Evolutionary conservation across 2,113 vertebrate species (phyloP), one percentile per base, ranked within the genome.

Genomic region (Campylomormyrus numenius): DNA sequence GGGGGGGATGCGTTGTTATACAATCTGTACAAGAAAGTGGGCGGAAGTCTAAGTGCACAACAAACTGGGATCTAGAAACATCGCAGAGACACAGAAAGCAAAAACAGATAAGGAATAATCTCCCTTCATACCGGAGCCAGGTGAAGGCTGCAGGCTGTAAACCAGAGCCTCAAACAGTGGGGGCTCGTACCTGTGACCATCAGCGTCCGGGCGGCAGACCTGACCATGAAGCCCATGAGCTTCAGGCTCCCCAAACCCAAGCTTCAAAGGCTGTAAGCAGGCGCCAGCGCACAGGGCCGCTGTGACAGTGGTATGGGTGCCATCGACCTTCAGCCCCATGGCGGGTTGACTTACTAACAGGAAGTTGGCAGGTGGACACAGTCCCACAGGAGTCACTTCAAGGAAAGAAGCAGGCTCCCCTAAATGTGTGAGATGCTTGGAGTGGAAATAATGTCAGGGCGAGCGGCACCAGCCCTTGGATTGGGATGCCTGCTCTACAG

Each of bases 401-500:
- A 80, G 35, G 15, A 11, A 66, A 66, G 58, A 66, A 10, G 2
- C 10, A 31, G 27, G 27, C 27, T 31, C 62, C 62, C 35, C 35
- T n/a, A 15, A 15, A 42, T 15, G 17, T 17, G 74, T 0, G 74
- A 42, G 4, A 15, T 39, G n/a, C 35, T 42, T 0, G 6, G 70
- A 39, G 84, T 88, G 45, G 91, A 46, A 45, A 11, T 74, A 90
- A 89, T 88, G 80, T 45, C 19, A 35, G 46, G 39, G 11, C 15
- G 3, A 19, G 31, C 5, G 5, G 13, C 15, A 19, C 31, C 74
- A 5, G 74, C 35, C 31, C 35, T 19, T 80, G 35, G 35, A 80
- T 39, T 39, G 13, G 15, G 35, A 39, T 2, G 74, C 74, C 42
- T 21, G 13, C 35, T 80, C 70, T 77, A 17, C 35, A 35, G 19